phyloP scores from a whole-genome alignment of 2,113 vertebrate genomes.

The Alaudala cheleensis region DNA sequence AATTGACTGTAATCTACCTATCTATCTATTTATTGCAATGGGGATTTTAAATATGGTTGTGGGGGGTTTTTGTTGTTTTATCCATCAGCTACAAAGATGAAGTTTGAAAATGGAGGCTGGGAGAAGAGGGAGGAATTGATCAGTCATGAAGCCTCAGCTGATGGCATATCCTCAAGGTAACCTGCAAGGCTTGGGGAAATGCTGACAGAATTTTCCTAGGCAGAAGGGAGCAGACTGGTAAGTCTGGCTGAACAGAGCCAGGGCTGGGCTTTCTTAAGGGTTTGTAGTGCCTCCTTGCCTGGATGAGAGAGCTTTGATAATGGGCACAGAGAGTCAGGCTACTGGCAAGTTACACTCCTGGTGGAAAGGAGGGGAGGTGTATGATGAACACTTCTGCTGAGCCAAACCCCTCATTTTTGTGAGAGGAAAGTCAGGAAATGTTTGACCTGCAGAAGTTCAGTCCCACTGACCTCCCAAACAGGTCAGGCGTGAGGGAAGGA shows the following conservation, averaged over 20 bases:
- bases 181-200: neutral
- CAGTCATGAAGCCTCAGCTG: neutral
- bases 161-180: neutral
- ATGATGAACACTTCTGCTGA: neutral
- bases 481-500: neutral
- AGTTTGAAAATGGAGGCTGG: neutral
- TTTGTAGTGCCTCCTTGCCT: neutral
- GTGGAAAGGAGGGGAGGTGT: neutral
- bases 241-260: neutral
- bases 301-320: neutral
- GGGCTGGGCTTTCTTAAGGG: neutral
- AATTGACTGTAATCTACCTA: constrained; percentile 38
- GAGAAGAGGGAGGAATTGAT: constrained; percentile 28
- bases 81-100: neutral
- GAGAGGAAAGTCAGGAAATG: neutral
- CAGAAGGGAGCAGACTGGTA: constrained; percentile 17
- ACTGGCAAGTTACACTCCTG: neutral
- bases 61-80: neutral
- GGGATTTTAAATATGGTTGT: neutral
- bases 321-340: neutral
- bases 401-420: neutral
- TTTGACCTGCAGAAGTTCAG: neutral
- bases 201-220: constrained; percentile 10
- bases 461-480: neutral
- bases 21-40: neutral